phyloP scores from a whole-genome alignment of 2,797 vertebrate species.

The Pyrrhura leucotis region DNA sequence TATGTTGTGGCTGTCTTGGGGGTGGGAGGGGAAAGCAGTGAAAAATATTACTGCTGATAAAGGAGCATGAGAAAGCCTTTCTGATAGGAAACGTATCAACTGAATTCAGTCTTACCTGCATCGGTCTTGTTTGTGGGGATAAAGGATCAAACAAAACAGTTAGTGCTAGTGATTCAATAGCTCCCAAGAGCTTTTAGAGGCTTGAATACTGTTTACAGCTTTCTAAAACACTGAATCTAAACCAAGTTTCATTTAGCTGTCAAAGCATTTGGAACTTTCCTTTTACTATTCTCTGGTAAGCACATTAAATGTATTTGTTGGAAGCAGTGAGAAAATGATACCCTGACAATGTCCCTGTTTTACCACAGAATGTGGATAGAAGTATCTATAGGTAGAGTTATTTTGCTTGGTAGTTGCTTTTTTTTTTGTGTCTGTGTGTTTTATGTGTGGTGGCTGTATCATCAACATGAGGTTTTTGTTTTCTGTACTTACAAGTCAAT shows the following conservation, averaged over 20 bases:
- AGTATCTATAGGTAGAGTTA: background rate
- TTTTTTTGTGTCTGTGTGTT: rapidly evolving
- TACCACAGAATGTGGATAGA: background rate
- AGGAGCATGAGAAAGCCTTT: background rate
- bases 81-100: background rate
- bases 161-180: background rate
- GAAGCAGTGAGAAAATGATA: background rate
- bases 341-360: background rate
- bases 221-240: background rate
- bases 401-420: background rate
- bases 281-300: background rate
- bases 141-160: background rate
- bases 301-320: background rate
- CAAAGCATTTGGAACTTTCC: background rate
- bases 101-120: background rate
- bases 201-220: background rate
- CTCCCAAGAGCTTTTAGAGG: background rate
- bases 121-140: background rate
- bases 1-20: background rate
- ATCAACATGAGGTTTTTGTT: background rate
- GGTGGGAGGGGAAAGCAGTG: background rate
- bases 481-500: background rate
- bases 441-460: background rate
- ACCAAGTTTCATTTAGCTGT: background rate
- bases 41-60: background rate